Evolutionary conservation across 2,797 vertebrate species (phyloP).

Genomic region (Sebastes iracundus): DNA sequence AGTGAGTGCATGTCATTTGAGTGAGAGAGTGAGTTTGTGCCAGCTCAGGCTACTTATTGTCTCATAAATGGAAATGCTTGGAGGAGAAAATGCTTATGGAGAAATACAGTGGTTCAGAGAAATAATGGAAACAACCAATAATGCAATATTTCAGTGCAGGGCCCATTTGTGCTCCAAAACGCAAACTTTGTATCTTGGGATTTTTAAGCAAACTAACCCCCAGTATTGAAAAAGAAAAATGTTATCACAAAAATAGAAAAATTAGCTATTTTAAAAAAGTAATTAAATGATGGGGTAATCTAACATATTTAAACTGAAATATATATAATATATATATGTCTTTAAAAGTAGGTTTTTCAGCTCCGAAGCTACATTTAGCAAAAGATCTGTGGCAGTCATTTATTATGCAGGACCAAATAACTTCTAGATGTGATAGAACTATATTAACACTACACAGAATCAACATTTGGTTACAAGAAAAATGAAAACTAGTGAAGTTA

Average conservation of each 20-base stretch:
- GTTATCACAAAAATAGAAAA: too few relatives aligned
- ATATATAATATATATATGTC: neutral
- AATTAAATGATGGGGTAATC: too few relatives aligned
- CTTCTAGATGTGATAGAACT: neutral
- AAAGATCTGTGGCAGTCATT: too few relatives aligned
- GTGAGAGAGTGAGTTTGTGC: slow-evolving; percentile 10
- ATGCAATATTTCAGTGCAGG: neutral
- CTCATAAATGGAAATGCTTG: slow-evolving; percentile 2
- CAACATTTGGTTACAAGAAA: neutral
- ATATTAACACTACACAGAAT: neutral
- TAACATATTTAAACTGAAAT: neutral
- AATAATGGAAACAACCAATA: neutral
- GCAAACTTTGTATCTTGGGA: neutral
- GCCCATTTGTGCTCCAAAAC: neutral
- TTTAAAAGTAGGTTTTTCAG: neutral
- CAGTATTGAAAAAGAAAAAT: too few relatives aligned
- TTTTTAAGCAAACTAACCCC: neutral
- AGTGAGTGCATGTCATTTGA: slow-evolving; percentile 7
- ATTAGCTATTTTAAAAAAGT: too few relatives aligned
- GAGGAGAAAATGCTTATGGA: slow-evolving; percentile 14
- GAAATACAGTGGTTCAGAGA: neutral
- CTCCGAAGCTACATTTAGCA: too few relatives aligned
- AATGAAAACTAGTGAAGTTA: neutral
- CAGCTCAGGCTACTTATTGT: neutral
- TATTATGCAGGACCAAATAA: neutral